These are phyloP conservation scores for Drosophila nr. perissopoda DNA, from an alignment of 2,888 invertebrate species.

Conservation along the genomic window DNA sequence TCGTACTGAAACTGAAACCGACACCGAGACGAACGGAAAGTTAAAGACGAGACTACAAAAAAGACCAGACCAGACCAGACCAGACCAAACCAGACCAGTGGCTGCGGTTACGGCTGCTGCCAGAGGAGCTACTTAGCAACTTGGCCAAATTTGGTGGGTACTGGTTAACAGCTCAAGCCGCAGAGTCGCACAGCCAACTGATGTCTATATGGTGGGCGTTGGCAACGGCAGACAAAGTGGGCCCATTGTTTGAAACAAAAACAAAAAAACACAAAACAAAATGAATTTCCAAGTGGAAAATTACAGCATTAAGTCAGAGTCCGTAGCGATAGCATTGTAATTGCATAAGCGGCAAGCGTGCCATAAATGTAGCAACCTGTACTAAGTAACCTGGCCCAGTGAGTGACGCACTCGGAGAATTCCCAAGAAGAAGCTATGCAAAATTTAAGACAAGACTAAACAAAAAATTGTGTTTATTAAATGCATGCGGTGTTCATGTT, in stretches of 20 bases:
- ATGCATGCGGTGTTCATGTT: conserved; percentile 37
- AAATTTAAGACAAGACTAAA: conserved; percentile 35
- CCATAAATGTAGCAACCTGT: conserved; percentile 39
- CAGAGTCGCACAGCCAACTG: conserved; percentile 9
- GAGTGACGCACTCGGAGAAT: conserved; percentile 47
- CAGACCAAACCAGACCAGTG: conserved; percentile 8
- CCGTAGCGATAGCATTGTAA: conserved; percentile 24
- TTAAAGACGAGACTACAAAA: conserved; percentile 18
- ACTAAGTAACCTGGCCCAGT: not conserved
- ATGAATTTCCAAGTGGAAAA: conserved; percentile 40
- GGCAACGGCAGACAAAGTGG: conserved; percentile 39
- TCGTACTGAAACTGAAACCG: conserved; percentile 31
- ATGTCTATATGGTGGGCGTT: conserved; percentile 35
- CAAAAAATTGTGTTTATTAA: conserved; percentile 35
- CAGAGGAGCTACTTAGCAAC: conserved; percentile 25
- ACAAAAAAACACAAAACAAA: not conserved
- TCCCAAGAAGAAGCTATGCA: conserved; percentile 51
- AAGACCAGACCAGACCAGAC: not conserved
- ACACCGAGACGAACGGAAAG: conserved; percentile 6
- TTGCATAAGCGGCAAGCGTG: conserved; percentile 56
- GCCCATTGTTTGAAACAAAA: conserved; percentile 23
- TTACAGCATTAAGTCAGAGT: conserved; percentile 39
- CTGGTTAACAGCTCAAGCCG: conserved; percentile 14
- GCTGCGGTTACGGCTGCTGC: conserved; percentile 16
- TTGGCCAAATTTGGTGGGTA: conserved; percentile 46